Conservation (phyloP, 2,797 vertebrate species). For the Carcharodon carcharias region DNA sequence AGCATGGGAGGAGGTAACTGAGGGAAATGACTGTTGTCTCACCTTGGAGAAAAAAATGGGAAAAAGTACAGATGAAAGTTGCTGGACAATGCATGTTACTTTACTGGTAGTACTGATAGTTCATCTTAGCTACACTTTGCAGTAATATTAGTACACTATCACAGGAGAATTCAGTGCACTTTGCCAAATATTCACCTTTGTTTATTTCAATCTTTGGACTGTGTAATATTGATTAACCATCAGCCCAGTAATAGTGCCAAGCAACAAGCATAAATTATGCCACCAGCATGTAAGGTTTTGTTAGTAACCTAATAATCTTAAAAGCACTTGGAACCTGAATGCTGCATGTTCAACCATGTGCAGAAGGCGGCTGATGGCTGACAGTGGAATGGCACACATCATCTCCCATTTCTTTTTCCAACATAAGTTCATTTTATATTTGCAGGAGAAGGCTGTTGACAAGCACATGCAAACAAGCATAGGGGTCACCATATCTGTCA, state of each 20-base stretch:
- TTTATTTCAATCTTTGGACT: neutral
- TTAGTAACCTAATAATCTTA: too few species aligned
- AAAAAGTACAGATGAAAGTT: neutral
- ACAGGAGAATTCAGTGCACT: neutral
- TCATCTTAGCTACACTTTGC: neutral
- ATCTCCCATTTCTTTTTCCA: neutral
- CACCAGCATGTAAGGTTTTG: neutral
- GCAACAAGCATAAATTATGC: neutral
- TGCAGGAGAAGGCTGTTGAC: neutral
- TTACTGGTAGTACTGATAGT: neutral
- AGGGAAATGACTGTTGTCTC: neutral
- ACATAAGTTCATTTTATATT: neutral
- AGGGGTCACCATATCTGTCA: too few species aligned
- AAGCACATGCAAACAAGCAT: too few species aligned
- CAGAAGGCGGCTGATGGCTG: neutral
- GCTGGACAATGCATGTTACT: neutral
- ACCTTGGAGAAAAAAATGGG: neutral
- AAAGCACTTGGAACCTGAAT: neutral
- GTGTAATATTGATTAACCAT: neutral
- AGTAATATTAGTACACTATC: neutral
- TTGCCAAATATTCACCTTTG: neutral
- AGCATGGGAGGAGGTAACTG: neutral
- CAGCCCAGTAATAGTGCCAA: neutral
- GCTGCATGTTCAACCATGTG: neutral
- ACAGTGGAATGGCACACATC: neutral